Conservation (phyloP, 2,113 vertebrate genomes). For the Sinocyclocheilus anshuiensis region DNA sequence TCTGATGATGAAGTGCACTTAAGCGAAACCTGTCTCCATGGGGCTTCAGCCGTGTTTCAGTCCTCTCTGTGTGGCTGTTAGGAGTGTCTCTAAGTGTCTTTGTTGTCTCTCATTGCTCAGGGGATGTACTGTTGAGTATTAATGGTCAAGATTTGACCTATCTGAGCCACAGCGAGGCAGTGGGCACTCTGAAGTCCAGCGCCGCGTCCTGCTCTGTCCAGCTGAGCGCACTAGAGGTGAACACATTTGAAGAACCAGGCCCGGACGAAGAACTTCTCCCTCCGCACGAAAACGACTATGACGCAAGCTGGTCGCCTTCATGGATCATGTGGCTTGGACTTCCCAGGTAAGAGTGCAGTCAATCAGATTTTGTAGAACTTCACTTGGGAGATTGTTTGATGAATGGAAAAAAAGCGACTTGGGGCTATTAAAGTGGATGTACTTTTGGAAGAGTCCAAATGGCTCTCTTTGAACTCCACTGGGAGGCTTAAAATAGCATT, state of each 20-base stretch:
- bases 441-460: slow-evolving; percentile 18
- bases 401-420: slow-evolving; percentile 15
- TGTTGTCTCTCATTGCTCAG: slow-evolving; percentile 67
- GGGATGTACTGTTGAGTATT: slow-evolving; percentile 93
- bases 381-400: not conserved
- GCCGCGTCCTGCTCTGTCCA: slow-evolving; percentile 86
- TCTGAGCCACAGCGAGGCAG: slow-evolving; percentile 93
- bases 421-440: slow-evolving; percentile 14
- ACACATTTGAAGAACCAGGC: slow-evolving; percentile 82
- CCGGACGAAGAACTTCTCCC: slow-evolving; percentile 80
- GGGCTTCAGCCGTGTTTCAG: not conserved
- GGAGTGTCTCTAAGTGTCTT: slow-evolving; percentile 18
- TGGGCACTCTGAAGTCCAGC: slow-evolving; percentile 94
- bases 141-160: slow-evolving; percentile 93
- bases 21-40: not conserved
- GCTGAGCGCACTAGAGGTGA: slow-evolving; percentile 90
- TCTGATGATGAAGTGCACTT: slow-evolving; percentile 23
- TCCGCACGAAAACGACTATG: slow-evolving; percentile 85
- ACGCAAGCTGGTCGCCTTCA: slow-evolving; percentile 94
- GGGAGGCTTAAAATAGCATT: slow-evolving; percentile 51
- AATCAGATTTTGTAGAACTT: not conserved
- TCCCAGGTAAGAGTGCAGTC: slow-evolving; percentile 43
- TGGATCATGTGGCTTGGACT: slow-evolving; percentile 94
- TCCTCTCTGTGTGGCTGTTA: not conserved
- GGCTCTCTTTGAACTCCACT: slow-evolving; percentile 27